These are phyloP conservation scores for Coreoperca whiteheadi DNA, from an alignment of 2,113 vertebrate species.

Conservation along the genomic window DNA sequence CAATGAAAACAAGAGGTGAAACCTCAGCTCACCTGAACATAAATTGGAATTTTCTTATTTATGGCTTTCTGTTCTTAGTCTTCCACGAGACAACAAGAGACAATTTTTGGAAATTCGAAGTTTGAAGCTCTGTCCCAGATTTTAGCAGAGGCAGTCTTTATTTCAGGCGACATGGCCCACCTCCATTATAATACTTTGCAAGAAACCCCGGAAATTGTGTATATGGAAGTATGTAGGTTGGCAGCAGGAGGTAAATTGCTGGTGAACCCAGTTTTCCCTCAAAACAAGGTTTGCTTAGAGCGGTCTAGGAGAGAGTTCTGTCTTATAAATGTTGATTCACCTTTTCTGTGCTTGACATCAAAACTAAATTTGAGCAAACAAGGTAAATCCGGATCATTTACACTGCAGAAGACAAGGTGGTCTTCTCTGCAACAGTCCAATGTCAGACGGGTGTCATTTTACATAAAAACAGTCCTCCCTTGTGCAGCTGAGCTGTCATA, in stretches of 20 bases:
- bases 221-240: neutral
- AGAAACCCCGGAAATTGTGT: neutral
- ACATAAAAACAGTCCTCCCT: neutral
- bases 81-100: too few species aligned
- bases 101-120: neutral
- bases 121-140: neutral
- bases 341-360: neutral
- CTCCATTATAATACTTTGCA: neutral
- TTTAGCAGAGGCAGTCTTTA: neutral
- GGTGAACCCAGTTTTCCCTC: neutral
- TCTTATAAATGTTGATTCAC: neutral
- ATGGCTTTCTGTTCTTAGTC: neutral
- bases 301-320: neutral
- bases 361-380: neutral
- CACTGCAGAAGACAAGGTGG: neutral
- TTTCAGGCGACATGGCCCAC: neutral
- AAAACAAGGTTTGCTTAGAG: neutral
- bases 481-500: neutral
- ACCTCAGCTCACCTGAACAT: constrained; percentile 4
- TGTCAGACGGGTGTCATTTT: neutral
- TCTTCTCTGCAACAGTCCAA: neutral
- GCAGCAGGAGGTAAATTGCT: neutral
- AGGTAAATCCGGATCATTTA: constrained; percentile 9
- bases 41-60: neutral
- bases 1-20: constrained; percentile 1